These are phyloP conservation scores for Hexactinellida sp. DNA, from an alignment of 37 sponge, comb jelly and placozoan species.

Conservation along the genomic window DNA sequence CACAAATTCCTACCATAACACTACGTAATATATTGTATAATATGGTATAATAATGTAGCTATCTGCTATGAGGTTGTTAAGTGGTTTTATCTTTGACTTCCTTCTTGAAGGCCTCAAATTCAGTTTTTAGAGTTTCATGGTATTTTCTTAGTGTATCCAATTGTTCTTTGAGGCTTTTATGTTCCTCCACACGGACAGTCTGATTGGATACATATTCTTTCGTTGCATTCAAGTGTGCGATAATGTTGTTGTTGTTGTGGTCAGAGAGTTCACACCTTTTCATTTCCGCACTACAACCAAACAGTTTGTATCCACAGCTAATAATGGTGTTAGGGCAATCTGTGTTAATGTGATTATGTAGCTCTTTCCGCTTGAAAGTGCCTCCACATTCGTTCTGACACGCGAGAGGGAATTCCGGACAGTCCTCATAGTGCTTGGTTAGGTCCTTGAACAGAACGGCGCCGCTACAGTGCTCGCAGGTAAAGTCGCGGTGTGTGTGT, in stretches of 20 bases:
- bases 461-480: not conserved
- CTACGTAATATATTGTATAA: too few species aligned
- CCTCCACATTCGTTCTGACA: not conserved
- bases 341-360: not conserved
- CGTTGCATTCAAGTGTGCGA: not conserved
- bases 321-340: not conserved
- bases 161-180: not conserved
- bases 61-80: too few species aligned
- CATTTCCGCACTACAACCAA: not conserved
- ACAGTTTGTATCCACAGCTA: not conserved
- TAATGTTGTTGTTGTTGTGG: not conserved
- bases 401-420: slow-evolving; percentile 1
- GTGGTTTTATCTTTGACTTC: not conserved
- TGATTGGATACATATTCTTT: not conserved
- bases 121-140: not conserved
- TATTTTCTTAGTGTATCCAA: not conserved
- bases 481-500: not conserved
- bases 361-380: not conserved
- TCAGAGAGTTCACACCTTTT: not conserved
- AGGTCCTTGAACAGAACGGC: not conserved
- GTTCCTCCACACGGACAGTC: not conserved
- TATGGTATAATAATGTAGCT: too few species aligned
- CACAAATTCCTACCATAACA: too few species aligned
- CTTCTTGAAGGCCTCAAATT: not conserved
- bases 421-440: not conserved